A percentile compares a stretch with the other conserved stretches of the same genome.
Conservation (phyloP, 1,140 invertebrate species). For the Bombus confusus region DNA sequence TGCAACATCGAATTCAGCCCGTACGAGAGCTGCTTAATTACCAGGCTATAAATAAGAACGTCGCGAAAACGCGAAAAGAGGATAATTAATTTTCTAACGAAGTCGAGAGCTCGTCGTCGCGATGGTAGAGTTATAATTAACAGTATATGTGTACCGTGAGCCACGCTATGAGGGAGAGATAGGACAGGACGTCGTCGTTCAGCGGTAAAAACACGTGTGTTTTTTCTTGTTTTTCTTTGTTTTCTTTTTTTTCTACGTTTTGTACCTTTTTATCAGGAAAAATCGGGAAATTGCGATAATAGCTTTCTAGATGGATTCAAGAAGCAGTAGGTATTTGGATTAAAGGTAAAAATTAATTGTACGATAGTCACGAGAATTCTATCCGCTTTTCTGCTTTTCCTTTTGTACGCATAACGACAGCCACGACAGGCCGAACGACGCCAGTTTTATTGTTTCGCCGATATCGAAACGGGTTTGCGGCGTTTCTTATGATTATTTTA, state of each 20-base stretch:
- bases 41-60: constrained; percentile 36
- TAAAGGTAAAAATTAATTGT: not conserved
- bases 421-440: not conserved
- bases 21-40: constrained; percentile 27
- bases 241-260: too few species aligned
- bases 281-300: not conserved
- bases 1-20: not conserved
- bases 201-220: not conserved
- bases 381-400: not conserved
- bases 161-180: not conserved
- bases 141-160: not conserved
- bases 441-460: constrained; percentile 6
- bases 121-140: not conserved
- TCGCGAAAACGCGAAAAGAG: constrained; percentile 15
- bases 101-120: not conserved
- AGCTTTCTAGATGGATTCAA: not conserved
- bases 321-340: not conserved
- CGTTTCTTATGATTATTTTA: not conserved
- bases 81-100: constrained; percentile 37
- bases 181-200: not conserved
- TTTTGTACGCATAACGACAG: not conserved
- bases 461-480: not conserved
- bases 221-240: too few species aligned
- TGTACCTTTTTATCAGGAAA: not conserved
- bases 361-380: not conserved